Base-by-base conservation (phyloP, 2,888 invertebrate genomes). In the Lapara coniferarum region DNA sequence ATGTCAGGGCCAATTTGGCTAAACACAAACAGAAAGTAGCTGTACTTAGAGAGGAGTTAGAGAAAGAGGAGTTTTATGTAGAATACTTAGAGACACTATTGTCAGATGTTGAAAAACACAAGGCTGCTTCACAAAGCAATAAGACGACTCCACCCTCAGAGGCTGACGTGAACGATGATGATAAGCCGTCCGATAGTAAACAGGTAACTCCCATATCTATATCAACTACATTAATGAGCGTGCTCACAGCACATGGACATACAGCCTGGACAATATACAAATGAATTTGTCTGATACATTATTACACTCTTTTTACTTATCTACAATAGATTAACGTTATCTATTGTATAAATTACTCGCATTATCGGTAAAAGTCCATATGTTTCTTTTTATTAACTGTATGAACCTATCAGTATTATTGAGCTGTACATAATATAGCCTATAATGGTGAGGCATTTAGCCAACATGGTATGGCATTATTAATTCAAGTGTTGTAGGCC, bases 1-100 rank as follows among this genome's bases (percentile, higher is more conserved):
- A 98, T 95, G 97, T 98, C 85, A 96, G 97, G 86, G 97, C 97
- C 79, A 98, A 98, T 94, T 95, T 98, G 82, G 96, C 96, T 84
- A 97, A 97, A 91, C 98, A 98, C 95, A 97, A 97, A 94, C 96
- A 97, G 89, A 97, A 97, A 95, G 97, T 98, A 75, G 94, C 95
- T 76, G 95, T 96, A 81, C 94, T 98, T 70, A 96, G 96, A 86
- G 97, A 97, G 87, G 98, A 98, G 90, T 94, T 98, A 75, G 97
- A 97, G 85, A 97, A 98, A 88, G 98, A 98, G 89, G 97, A 97
- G 85, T 96, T 97, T 83, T 98, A 98, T 85, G 98, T 98, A 13
- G 97, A 97, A 86, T 98, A 98, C 89, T 94, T 98, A 82, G 98
- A 98, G 85, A 95, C 97, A 74, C 90, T 98, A 75, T 89, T 98